Base-by-base conservation (phyloP, 2,797 vertebrate species). In the Myripristis murdjan region DNA sequence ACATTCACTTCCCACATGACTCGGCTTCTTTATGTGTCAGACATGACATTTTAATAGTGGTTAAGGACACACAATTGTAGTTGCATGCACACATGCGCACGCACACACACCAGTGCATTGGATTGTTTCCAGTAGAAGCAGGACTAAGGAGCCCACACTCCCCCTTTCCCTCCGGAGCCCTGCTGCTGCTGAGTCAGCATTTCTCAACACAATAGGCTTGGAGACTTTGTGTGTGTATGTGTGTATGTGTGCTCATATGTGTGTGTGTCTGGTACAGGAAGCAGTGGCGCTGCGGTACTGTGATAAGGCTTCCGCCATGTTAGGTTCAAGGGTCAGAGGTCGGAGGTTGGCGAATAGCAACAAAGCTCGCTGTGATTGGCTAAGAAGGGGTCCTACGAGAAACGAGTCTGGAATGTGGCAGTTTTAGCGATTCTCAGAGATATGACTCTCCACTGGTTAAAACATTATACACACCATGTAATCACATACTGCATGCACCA, bases 241-340 rank as follows among this genome's bases (percentile, higher is more conserved):
- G 54, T 39, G 54, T 58, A 53, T 57, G 43, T 60, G 35, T 43
- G 57, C 9, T n/a, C 35, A 24, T n/a, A 43, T 68, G 75, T 53
- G 46, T 56, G 61, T 23, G 70, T 71, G 53, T 79, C 73, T 82
- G 76, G 16, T 49, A 77, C 79, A 93, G 93, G 92, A 94, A 92
- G 83, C 60, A 51, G 69, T 65, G 65, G 63, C 63, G 75, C 75
- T 55, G 69, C 67, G 65, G 64, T 65, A 75, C 75, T 55, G 61
- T 64, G 91, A 92, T 92, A 92, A 88, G 73, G 73, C n/a, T 67
- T 80, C 67, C 49, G 68, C 18, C 51, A 28, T 3, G n/a, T 58
- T 60, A 22, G 52, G 72, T 61, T 77, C 43, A 51, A 51, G 64
- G 64, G 66, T 68, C 66, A 74, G 53, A 47, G 68, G 63, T 79